Base-by-base conservation (phyloP, 2,113 vertebrate genomes). In the Murina feae region DNA sequence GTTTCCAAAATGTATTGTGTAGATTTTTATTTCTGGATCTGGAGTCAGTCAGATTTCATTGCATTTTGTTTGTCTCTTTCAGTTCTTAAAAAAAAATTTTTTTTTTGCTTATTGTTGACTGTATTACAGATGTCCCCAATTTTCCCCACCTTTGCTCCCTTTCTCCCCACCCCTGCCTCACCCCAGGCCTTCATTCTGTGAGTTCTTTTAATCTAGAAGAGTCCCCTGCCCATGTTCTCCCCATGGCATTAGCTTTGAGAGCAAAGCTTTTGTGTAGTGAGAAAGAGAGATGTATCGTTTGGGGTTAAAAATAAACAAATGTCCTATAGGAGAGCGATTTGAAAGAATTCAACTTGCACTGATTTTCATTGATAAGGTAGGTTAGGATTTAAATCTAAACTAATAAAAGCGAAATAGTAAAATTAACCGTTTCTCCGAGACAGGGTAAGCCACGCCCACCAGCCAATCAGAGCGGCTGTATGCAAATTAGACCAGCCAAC, bases 21-120 rank as follows among this genome's bases (percentile, higher is more conserved):
- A 63, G 74, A 35, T 89, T 74, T 81, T 89, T 60, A 68, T 92
- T 95, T 89, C 42, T 60, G 65, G n/a, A 51, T 83, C 88, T 92
- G 68, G 55, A 92, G 58, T 69, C 53, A 74, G 12, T 86, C 72
- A 72, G 5, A 39, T 86, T 87, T 76, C 30, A 20, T n/a, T 84
- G 32, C 7, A 1, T 60, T 63, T 60, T 58, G 10, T 79, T 89
- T 58, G 7, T 78, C 58, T 68, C 32, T 86, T 30, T 17, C 76
- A 51, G 10, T 60, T 60, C 25, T 60, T 58, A 28, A 60, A 60
- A 25, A 58, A 9, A 10, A n/a, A n/a, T n/a, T n/a, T 28, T 60
- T 28, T 58, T 58, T 58, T 60, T 60, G 4, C 58, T 60, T 60
- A 28, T 28, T 60, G 23, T 60, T 60, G 58, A 12, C 58, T 60